These are phyloP conservation scores for Galaxea fascicularis DNA, from an alignment of 92 coral and sea anemone species.

Conservation along the genomic window DNA sequence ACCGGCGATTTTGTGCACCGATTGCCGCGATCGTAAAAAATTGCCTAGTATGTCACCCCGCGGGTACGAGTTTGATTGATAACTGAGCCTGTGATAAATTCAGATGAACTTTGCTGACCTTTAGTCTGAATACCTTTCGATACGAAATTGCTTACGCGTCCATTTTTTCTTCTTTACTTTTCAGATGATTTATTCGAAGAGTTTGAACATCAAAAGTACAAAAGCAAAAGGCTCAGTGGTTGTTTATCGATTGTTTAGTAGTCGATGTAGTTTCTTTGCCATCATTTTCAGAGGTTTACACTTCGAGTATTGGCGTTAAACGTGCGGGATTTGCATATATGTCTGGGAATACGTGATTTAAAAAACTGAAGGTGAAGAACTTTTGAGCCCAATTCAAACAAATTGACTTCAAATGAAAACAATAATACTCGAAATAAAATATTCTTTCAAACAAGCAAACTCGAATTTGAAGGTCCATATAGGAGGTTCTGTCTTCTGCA, in stretches of 20 bases:
- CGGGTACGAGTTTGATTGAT: not conserved
- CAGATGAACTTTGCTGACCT: not conserved
- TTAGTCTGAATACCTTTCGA: not conserved
- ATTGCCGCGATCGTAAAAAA: too few species aligned
- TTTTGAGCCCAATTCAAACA: not conserved
- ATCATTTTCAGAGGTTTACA: too few species aligned
- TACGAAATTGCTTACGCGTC: not conserved
- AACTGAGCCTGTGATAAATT: not conserved
- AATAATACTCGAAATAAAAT: too few species aligned
- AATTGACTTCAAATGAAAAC: not conserved
- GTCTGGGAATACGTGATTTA: not conserved
- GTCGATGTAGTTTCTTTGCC: too few species aligned
- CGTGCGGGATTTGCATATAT: not conserved
- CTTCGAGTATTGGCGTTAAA: not conserved
- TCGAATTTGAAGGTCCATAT: too few species aligned
- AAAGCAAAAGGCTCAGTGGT: too few species aligned
- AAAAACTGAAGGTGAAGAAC: not conserved
- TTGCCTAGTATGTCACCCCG: too few species aligned
- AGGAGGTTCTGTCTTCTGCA: too few species aligned
- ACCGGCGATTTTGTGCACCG: too few species aligned
- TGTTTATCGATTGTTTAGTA: too few species aligned
- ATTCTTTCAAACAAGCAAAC: not conserved
- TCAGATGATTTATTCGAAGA: not conserved
- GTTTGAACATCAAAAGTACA: not conserved
- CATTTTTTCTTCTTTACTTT: not conserved